phyloP scores from a whole-genome alignment of 2,797 vertebrate genomes.

The Halcyon badia region DNA sequence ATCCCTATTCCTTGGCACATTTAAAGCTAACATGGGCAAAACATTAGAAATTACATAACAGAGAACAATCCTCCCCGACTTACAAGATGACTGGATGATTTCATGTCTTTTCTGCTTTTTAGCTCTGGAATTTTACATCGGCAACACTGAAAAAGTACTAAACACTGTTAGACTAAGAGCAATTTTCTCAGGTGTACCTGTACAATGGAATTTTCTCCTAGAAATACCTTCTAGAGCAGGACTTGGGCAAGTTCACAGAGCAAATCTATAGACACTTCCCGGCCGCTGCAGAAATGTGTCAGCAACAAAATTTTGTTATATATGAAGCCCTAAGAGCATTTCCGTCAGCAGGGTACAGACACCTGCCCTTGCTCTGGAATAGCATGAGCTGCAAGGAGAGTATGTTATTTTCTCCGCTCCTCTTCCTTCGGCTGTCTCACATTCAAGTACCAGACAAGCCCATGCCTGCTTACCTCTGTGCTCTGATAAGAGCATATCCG shows the following conservation, averaged over 20 bases:
- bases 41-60: neutral
- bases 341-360: neutral
- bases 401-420: neutral
- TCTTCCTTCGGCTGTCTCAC: neutral
- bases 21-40: neutral
- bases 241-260: neutral
- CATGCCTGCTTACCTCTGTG: neutral
- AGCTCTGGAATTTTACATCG: neutral
- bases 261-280: neutral
- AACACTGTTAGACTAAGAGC: neutral
- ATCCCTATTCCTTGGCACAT: constrained; percentile 7
- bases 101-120: neutral
- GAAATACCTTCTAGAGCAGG: neutral
- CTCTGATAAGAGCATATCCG: constrained; percentile 31
- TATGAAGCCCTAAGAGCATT: neutral
- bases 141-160: neutral
- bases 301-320: neutral
- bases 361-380: neutral
- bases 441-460: constrained; percentile 11
- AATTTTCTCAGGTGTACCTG: neutral
- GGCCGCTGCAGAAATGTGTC: neutral
- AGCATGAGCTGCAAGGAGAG: neutral
- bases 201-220: neutral
- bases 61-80: neutral
- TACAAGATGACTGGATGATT: neutral